Conservation (phyloP, 2,797 vertebrate genomes). For the Melanotaenia pygmaea region DNA sequence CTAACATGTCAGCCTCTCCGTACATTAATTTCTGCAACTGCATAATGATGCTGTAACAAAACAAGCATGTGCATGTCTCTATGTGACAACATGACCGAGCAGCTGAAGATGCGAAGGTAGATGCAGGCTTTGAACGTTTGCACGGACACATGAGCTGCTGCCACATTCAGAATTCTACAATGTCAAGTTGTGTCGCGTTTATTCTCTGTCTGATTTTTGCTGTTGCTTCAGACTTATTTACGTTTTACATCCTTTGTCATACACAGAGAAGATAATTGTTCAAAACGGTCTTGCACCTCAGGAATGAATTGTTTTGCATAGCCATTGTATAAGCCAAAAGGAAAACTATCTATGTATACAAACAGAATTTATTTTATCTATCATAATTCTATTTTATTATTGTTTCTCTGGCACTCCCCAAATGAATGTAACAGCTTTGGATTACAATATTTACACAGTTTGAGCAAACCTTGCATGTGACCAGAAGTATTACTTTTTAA, state of each 20-base stretch:
- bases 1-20: slow-evolving; percentile 21
- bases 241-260: not conserved
- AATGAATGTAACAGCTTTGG: slow-evolving; percentile 65
- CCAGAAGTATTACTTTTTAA: slow-evolving; percentile 32
- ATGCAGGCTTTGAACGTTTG: slow-evolving; percentile 22
- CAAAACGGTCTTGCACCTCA: slow-evolving; percentile 72
- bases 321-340: slow-evolving; percentile 67
- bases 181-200: slow-evolving; percentile 8
- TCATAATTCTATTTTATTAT: slow-evolving; percentile 81
- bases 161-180: slow-evolving; percentile 29
- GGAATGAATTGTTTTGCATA: slow-evolving; percentile 72
- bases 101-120: slow-evolving; percentile 17
- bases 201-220: slow-evolving; percentile 17
- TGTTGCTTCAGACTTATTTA: slow-evolving; percentile 7
- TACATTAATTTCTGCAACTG: slow-evolving; percentile 12
- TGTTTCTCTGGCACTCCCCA: slow-evolving; percentile 63
- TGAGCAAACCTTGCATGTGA: slow-evolving; percentile 1
- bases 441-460: slow-evolving; percentile 31
- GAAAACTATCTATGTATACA: slow-evolving; percentile 52
- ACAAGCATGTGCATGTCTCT: slow-evolving; percentile 9
- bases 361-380: slow-evolving; percentile 76
- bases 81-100: slow-evolving; percentile 25
- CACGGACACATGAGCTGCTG: slow-evolving; percentile 15
- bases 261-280: slow-evolving; percentile 27
- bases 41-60: slow-evolving; percentile 25